Base-by-base conservation (phyloP, 2,113 vertebrate genomes). In the Chamaetylas fuelleborni region DNA sequence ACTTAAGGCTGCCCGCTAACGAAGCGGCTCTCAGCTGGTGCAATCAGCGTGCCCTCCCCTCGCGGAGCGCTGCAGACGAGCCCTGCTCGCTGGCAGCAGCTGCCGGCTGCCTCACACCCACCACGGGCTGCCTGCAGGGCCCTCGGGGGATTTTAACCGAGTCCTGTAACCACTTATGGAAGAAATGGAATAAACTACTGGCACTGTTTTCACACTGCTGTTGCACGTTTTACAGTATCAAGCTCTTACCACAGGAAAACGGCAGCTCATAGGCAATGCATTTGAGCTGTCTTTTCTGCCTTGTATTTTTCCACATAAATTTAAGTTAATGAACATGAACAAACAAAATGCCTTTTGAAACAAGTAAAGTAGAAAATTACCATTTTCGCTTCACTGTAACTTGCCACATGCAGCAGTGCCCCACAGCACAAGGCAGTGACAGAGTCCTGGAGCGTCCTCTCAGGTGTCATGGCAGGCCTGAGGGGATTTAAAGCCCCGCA, bases 1-100 rank as follows among this genome's bases (percentile, higher is more conserved):
- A 5, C 19, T 45, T 11, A 45, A 45, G 43, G 43, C 19, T 45
- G 43, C 19, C 43, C 5, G 19, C 43, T 45, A 20, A 45, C 10
- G 19, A 19, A 20, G 43, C 3, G 43, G 43, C 43, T 45, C 43
- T 20, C 19, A 45, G 43, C 43, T 17, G 43, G 19, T 5, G 19
- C 9, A 19, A 45, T 3, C 43, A 20, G 19, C 43, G 1, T 0
- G 28, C 6, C 1, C 5, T 23, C 4, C 16, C 29, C 20, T 6
- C 1, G 6, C 43, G 8, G 43, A 28, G 60, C 5, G 1, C 53
- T 12, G 56, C 82, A 6, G n/a, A 11, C 8, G 34, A 31, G 58
- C 73, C 2, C 0, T 0, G 51, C 70, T 25, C 24, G 1, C 45
- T 3, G 3, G 3, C 48, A 19, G 72, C 76, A 38, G 76, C 76